Evolutionary conservation across 2,888 invertebrate species (phyloP), one percentile per base, ranked within the genome.

Genomic region (Phalangium opilio): DNA sequence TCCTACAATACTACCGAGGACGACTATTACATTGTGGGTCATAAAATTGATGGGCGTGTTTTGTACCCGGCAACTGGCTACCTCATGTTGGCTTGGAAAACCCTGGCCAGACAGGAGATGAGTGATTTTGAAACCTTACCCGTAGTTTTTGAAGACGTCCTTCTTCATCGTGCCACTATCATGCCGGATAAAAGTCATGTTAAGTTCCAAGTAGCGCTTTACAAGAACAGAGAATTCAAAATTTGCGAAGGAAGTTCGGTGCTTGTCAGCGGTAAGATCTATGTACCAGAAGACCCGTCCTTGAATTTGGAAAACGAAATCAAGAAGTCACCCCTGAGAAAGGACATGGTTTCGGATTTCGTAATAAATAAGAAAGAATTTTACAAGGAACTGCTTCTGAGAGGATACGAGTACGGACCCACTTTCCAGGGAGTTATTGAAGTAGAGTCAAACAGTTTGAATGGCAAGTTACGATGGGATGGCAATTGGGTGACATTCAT

Each of bases 141-240:
- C 0, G 79, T 96, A 1, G 72, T 86, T 2, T 73, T 96, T 57
- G 86, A 91, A 66, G 77, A 95, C 66, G 75, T 95, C 1, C 79
- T 82, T 58, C 89, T 96, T 66, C 81, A 81, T 60, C 77, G 90
- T 44, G 93, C 95, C 3, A 95, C 95, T 4, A 86, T 93, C 57
- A 73, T 96, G 67, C 83, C 84, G 19, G 83, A 83, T 62, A 83
- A 84, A 52, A 79, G 68, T 64, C 47, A 53, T 50, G 34, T 40
- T 27, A 4, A 27, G 2, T 46, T 50, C 14, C 18, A 14, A 14
- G 72, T 89, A 36, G 84, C 80, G 27, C 60, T 64, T 59, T 59
- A 61, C 27, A 60, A 58, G 10, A 62, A 62, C n/a, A 8, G 27
- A 8, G 5, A 27, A 10, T 67, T 67, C 60, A 65, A 64, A 48